phyloP scores from a whole-genome alignment of 2,113 vertebrate genomes.

The Hymenochirus boettgeri region DNA sequence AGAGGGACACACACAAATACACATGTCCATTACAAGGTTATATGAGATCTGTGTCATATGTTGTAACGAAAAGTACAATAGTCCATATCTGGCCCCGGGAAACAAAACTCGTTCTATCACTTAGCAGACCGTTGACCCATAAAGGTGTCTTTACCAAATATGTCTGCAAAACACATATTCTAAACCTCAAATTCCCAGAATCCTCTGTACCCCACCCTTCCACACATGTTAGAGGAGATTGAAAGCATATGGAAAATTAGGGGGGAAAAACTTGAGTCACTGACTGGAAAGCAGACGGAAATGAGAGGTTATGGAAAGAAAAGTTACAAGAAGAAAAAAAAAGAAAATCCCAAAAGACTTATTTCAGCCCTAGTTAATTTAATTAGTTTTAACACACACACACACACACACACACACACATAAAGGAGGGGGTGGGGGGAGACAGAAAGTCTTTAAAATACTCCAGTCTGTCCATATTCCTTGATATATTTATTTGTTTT shows the following conservation, averaged over 20 bases:
- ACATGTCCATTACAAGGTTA: too few relatives aligned
- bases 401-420: too few relatives aligned
- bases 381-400: neutral
- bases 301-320: neutral
- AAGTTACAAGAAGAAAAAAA: neutral
- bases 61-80: neutral
- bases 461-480: neutral
- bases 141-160: neutral
- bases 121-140: neutral
- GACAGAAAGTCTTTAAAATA: neutral
- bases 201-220: conserved; percentile 14
- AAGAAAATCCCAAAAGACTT: neutral
- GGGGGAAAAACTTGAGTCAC: neutral
- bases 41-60: neutral
- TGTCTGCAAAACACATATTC: neutral
- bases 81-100: neutral
- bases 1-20: too few relatives aligned
- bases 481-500: conserved; percentile 1
- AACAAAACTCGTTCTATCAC: neutral
- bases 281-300: conserved; percentile 5
- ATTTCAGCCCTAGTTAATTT: neutral
- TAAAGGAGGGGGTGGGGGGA: too few relatives aligned
- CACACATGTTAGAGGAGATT: conserved; percentile 25
- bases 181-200: conserved; percentile 23
- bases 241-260: conserved; percentile 29